Base-by-base conservation (phyloP, 2,797 vertebrate genomes). In the Falco berigora region DNA sequence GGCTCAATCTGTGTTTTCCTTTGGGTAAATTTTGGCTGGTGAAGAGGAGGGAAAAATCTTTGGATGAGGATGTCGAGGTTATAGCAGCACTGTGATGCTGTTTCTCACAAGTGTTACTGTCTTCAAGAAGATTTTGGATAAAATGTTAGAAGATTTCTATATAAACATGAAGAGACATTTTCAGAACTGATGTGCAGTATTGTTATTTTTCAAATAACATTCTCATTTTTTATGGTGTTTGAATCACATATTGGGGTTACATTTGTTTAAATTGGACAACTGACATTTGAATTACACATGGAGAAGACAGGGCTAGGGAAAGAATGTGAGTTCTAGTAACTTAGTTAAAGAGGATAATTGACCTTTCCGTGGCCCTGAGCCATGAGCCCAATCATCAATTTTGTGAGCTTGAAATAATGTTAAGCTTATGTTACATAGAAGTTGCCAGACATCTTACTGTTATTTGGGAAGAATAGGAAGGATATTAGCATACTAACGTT, bases 251-350 rank as follows among this genome's bases (percentile, higher is more conserved):
- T 64, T 44, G 78, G 72, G 34, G 38, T 85, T 79, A 32, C n/a
- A 30, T 90, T 80, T 86, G 72, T 91, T 96, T 92, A 86, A 92
- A 87, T 86, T 40, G 77, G 88, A 83, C 75, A 62, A 66, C 78
- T 86, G 84, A 91, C 84, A 88, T 95, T 96, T 97, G 86, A 95
- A 88, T 92, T 66, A 27, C 72, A 46, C 30, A 44, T 82, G 92
- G 85, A 47, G 90, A 89, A 42, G 44, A 47, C 53, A 19, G 53
- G 36, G n/a, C 75, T 74, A 59, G 64, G 67, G 56, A 68, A 76
- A 74, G 78, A 89, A 87, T 27, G 72, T 2, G 14, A 80, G 46
- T 83, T 59, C 77, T 76, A 34, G 55, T 94, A 90, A 89, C 77
- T 84, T 89, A 72, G 62, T 93, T 77, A 76, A 89, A 93, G 88